These are phyloP conservation scores for Heterodera carotae DNA, from an alignment of 1,140 invertebrate genomes.

Conservation along the genomic window DNA sequence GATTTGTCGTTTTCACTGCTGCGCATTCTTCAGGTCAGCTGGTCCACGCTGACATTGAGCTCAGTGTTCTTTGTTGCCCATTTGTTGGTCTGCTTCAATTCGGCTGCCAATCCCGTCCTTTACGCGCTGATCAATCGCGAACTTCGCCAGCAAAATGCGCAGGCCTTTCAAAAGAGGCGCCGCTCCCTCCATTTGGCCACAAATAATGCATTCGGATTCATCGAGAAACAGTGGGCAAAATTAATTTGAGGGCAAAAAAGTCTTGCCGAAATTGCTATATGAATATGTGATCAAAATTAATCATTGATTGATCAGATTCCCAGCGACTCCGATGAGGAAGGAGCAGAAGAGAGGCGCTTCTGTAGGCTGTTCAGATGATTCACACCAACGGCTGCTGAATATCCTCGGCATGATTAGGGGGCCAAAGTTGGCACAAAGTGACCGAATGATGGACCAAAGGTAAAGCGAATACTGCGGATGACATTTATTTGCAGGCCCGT, in stretches of 20 bases:
- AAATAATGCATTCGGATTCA: conserved; percentile 34
- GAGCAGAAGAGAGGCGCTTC: conserved; percentile 21
- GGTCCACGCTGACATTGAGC: conserved; percentile 57
- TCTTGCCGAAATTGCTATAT: neutral
- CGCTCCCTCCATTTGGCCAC: conserved; percentile 35
- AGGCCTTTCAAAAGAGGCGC: conserved; percentile 36
- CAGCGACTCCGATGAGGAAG: conserved; percentile 3
- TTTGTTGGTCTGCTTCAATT: conserved; percentile 64
- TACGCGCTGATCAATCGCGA: conserved; percentile 64
- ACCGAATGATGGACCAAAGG: conserved; percentile 8
- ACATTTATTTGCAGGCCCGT: no score
- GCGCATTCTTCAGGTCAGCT: conserved; percentile 33
- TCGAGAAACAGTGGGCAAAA: conserved; percentile 31
- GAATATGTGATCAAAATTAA: neutral
- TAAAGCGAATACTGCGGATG: no score
- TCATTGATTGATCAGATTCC: conserved; percentile 13
- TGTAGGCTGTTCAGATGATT: conserved; percentile 18
- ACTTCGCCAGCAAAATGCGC: conserved; percentile 57
- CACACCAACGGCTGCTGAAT: conserved; percentile 8
- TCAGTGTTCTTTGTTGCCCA: conserved; percentile 62
- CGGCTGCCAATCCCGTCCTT: conserved; percentile 63
- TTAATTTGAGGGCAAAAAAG: neutral
- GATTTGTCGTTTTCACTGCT: no score
- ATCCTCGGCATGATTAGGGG: neutral
- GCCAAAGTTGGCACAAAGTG: neutral